These are phyloP conservation scores for Sinopyrophorus schimmeli DNA, from an alignment of 2,888 invertebrate genomes.

Conservation along the genomic window DNA sequence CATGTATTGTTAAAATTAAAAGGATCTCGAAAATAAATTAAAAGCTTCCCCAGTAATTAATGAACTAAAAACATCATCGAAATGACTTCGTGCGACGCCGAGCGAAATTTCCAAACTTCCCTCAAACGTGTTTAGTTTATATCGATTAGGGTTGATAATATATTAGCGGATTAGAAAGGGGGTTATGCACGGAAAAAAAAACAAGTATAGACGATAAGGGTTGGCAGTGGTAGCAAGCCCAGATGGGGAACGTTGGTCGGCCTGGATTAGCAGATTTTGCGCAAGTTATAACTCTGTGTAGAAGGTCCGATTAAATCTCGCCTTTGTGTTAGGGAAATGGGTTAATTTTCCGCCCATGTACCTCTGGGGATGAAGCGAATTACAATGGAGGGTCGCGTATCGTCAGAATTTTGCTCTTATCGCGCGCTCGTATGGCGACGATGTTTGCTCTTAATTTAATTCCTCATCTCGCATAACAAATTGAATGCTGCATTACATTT, in stretches of 20 bases:
- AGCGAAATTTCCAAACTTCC: too few species aligned
- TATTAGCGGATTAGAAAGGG: too few species aligned
- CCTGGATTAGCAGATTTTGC: slow-evolving; percentile 33
- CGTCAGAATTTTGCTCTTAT: slow-evolving; percentile 39
- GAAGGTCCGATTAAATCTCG: slow-evolving; percentile 51
- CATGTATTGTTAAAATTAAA: too few species aligned
- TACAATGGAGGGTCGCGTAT: slow-evolving; percentile 47
- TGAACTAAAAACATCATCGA: too few species aligned
- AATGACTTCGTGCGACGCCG: too few species aligned
- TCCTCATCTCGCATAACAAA: slow-evolving; percentile 44
- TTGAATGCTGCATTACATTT: slow-evolving; percentile 45
- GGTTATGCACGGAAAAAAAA: too few species aligned
- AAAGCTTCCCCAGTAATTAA: too few species aligned
- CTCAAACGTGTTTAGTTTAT: too few species aligned
- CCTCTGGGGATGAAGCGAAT: slow-evolving; percentile 50
- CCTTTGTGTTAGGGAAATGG: slow-evolving; percentile 54
- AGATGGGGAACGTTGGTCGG: slow-evolving; percentile 21
- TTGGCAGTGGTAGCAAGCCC: too few species aligned
- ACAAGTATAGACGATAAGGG: too few species aligned
- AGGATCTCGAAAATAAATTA: too few species aligned
- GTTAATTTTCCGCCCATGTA: slow-evolving; percentile 56
- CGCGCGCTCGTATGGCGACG: slow-evolving; percentile 38
- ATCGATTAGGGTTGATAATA: too few species aligned
- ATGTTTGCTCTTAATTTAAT: slow-evolving; percentile 49
- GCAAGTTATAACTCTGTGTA: slow-evolving; percentile 26